phyloP scores from a whole-genome alignment of 2,113 vertebrate species.

The Catagonus wagneri region DNA sequence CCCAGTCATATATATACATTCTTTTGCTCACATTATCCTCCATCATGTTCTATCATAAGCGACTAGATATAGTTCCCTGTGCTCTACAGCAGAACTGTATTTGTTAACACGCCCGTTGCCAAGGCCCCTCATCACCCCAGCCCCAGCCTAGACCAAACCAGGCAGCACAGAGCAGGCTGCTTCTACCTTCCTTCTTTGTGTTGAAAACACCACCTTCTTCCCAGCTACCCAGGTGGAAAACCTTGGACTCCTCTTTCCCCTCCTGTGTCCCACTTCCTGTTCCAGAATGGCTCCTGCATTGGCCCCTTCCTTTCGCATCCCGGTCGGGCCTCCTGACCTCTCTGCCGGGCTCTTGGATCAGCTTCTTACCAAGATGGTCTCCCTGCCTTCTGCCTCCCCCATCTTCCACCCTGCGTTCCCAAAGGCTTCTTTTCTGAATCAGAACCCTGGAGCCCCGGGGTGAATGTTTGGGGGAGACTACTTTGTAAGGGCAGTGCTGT shows the following conservation, averaged over 20 bases:
- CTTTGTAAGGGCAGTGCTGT: conserved; percentile 64
- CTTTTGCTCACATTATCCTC: no score
- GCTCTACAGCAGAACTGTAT: no score
- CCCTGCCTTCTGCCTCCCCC: not conserved
- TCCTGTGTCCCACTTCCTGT: not conserved
- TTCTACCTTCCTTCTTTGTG: not conserved
- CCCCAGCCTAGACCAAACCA: not conserved
- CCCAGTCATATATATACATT: no score
- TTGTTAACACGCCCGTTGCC: not conserved
- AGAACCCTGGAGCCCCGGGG: not conserved
- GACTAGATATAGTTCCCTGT: no score
- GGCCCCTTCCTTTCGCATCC: not conserved
- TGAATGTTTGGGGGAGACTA: conserved; percentile 46
- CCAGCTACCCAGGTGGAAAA: not conserved
- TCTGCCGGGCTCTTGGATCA: not conserved
- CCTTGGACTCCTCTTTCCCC: not conserved
- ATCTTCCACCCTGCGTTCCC: fast-evolving
- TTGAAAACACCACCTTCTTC: not conserved
- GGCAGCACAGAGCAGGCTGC: not conserved
- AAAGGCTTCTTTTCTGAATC: conserved; percentile 17
- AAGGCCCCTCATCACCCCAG: not conserved
- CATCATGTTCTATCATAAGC: no score
- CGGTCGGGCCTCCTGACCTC: not conserved
- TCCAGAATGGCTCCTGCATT: not conserved
- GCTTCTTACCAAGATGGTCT: not conserved